Percentiles rank a stretch among this genome's conserved stretches.
Conservation (phyloP, 2,113 vertebrate species). For the Phaethon lepturus region DNA sequence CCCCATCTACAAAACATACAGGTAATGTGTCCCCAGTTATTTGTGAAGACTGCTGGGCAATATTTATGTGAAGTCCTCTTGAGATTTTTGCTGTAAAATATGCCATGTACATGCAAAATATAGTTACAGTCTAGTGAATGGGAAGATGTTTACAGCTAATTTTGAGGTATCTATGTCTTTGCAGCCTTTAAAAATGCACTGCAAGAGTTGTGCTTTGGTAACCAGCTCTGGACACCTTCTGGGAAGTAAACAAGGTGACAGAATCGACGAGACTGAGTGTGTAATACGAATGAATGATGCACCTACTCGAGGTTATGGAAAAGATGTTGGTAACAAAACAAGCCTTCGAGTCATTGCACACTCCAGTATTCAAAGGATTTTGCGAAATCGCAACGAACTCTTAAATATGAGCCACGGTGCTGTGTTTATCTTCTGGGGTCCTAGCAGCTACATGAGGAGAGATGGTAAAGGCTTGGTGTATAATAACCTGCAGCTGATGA, state of each 20-base stretch:
- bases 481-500: conserved; percentile 95
- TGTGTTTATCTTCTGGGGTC: conserved; percentile 98
- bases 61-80: not conserved
- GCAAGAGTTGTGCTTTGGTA: conserved; percentile 89
- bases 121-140: not conserved
- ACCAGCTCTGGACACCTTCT: conserved; percentile 95
- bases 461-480: conserved; percentile 95
- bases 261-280: conserved; percentile 90
- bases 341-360: conserved; percentile 94
- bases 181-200: conserved; percentile 95
- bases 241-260: conserved; percentile 81
- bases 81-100: not conserved
- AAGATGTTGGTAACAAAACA: conserved; percentile 90
- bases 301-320: conserved; percentile 82
- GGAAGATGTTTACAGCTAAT: not conserved
- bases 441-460: conserved; percentile 95
- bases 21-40: not conserved
- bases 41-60: not conserved
- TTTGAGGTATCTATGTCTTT: not conserved
- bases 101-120: accelerated
- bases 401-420: conserved; percentile 92
- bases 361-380: conserved; percentile 94
- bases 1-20: not conserved
- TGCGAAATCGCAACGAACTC: conserved; percentile 89
- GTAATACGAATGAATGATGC: conserved; percentile 98